These are phyloP conservation scores for Peromyscus leucopus DNA, from an alignment of 2,113 vertebrate species.

Conservation along the genomic window DNA sequence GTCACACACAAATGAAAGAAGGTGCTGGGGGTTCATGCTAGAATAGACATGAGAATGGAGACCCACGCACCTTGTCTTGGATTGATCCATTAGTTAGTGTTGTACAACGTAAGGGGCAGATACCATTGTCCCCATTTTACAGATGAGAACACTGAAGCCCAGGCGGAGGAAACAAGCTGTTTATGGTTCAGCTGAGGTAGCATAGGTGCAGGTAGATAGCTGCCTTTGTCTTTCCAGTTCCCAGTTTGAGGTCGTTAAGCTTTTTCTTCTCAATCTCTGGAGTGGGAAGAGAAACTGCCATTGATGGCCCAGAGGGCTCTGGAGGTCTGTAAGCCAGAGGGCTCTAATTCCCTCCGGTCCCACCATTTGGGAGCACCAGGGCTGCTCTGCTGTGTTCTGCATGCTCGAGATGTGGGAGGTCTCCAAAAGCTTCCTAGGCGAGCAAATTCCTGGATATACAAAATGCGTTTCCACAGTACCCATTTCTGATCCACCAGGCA, in stretches of 20 bases:
- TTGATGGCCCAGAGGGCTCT: neutral
- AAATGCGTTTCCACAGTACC: neutral
- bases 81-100: neutral
- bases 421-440: slow-evolving; percentile 7
- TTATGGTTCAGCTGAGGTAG: neutral
- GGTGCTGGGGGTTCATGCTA: neutral
- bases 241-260: neutral
- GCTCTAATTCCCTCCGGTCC: neutral
- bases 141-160: slow-evolving; percentile 22
- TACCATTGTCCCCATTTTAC: neutral
- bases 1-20: slow-evolving; percentile 20
- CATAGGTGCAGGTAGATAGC: neutral
- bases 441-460: neutral
- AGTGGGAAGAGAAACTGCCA: neutral
- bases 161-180: neutral
- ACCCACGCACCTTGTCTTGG: neutral
- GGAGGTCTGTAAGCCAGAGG: neutral
- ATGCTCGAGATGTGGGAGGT: neutral
- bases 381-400: neutral
- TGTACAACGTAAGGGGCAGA: neutral
- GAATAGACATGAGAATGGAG: neutral
- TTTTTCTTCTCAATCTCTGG: neutral
- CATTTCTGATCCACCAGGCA: neutral
- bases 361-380: neutral
- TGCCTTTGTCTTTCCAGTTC: neutral